Conservation (phyloP, 2,797 vertebrate genomes). For the Dipus sagitta region DNA sequence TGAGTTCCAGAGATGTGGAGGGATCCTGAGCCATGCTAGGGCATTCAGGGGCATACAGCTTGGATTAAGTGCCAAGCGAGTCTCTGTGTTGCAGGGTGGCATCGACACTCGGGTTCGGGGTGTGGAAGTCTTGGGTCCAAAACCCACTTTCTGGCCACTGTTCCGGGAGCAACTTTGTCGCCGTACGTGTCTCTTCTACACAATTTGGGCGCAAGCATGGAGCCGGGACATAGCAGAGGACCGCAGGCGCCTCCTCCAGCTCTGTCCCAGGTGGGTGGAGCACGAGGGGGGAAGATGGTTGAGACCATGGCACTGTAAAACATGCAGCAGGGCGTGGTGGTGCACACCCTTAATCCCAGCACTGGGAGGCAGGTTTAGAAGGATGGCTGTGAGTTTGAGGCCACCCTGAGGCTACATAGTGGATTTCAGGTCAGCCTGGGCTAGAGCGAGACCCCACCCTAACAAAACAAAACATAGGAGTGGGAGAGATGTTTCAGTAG, state of each 20-base stretch:
- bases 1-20: background rate
- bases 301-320: background rate
- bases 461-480: no score
- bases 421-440: no score
- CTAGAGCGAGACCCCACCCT: no score
- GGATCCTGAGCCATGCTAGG: background rate
- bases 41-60: background rate
- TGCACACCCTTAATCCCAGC: no score
- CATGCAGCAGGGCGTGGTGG: no score
- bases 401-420: no score
- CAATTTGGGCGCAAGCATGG: slow-evolving; percentile 95
- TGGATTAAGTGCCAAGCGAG: background rate
- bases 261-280: slow-evolving; percentile 92
- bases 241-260: slow-evolving; percentile 91
- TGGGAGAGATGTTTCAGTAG: background rate
- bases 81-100: slow-evolving; percentile 90
- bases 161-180: slow-evolving; percentile 97
- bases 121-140: slow-evolving; percentile 96
- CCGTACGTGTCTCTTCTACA: slow-evolving; percentile 95
- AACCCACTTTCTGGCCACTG: slow-evolving; percentile 96
- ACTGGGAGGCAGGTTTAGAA: no score
- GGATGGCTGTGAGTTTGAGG: no score
- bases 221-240: slow-evolving; percentile 94
- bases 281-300: background rate
- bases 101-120: slow-evolving; percentile 96